Base-by-base conservation (phyloP, 2,113 vertebrate genomes). In the Ploceus nigricollis region DNA sequence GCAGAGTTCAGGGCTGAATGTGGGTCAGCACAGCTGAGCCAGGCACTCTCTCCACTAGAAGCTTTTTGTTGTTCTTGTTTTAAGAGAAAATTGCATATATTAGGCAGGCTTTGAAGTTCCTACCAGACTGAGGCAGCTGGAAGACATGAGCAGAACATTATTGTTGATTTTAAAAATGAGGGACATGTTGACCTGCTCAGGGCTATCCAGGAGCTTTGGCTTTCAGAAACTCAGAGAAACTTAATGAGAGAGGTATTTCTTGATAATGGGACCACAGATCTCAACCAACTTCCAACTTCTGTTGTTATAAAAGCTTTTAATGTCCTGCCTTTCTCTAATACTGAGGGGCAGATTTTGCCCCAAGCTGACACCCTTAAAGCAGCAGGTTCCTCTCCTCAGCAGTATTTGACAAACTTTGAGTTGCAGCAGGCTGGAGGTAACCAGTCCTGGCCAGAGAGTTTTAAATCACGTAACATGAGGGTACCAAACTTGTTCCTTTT, bases 31-130 rank as follows among this genome's bases (percentile, higher is more conserved):
- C n/a, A 60, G 96, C 82, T 6, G 7, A 69, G 37, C 18, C 3
- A 1, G 76, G 7, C 66, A 39, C 50, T 82, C 51, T 78, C 65
- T 82, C 47, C 61, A 31, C 78, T 40, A 75, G 77, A 64, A 79
- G 90, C 57, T 82, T 93, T 40, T 63, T 81, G 77, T 65, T 61
- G 79, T 5, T 68, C 60, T 73, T 89, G 61, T 68, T 92, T 68
- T 78, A 89, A 64, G 78, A 93, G 84, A 95, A 95, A 94, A 93
- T 93, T 79, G 82, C 84, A 91, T 96, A 95, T 79, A 91, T 96
- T 93, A 89, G 84, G 53, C 68, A 53, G 39, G 83, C 76, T 95
- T 96, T 96, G 94, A 95, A 96, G 93, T 91, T 69, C 53, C 51
- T 39, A 42, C 23, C 39, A 63, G 70, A 15, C 20, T 65, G 57